phyloP scores from a whole-genome alignment of 2,888 invertebrate genomes.

The Xylocampa areola region DNA sequence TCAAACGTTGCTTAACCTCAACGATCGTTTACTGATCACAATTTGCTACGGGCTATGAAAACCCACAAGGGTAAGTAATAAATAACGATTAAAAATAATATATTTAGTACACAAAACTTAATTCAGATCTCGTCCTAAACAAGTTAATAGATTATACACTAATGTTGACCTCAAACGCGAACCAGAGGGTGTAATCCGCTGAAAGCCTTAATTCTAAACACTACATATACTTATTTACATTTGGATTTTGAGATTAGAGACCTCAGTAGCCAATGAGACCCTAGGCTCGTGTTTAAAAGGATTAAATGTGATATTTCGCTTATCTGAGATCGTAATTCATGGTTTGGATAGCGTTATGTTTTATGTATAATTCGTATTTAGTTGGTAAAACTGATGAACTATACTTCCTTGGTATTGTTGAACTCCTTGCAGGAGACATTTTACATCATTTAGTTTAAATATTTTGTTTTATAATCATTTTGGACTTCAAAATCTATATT shows the following conservation, averaged over 20 bases:
- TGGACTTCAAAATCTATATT: too few relatives aligned
- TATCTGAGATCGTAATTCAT: slow-evolving; percentile 28
- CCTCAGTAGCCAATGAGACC: slow-evolving; percentile 16
- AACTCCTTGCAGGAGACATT: too few relatives aligned
- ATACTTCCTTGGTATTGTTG: not conserved
- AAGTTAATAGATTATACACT: slow-evolving; percentile 41
- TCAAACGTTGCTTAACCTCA: too few relatives aligned
- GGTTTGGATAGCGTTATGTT: not conserved
- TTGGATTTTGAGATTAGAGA: slow-evolving; percentile 40
- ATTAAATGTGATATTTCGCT: slow-evolving; percentile 49
- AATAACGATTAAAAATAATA: slow-evolving; percentile 35
- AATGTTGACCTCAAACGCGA: slow-evolving; percentile 33
- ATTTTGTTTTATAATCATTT: too few relatives aligned
- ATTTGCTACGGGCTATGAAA: too few relatives aligned
- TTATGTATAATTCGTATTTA: not conserved
- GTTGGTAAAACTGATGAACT: not conserved
- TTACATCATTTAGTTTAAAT: too few relatives aligned
- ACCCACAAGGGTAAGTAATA: slow-evolving; percentile 32
- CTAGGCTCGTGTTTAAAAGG: slow-evolving; percentile 45
- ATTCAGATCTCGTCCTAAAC: slow-evolving; percentile 20
- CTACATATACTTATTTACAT: slow-evolving; percentile 53
- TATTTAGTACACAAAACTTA: slow-evolving; percentile 21
- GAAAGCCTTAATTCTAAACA: slow-evolving; percentile 36
- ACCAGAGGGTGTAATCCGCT: slow-evolving; percentile 37
- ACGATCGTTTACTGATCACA: too few relatives aligned